Percentiles rank a stretch among this genome's conserved stretches.
These are phyloP conservation scores for Xylocampa areola DNA, from an alignment of 2,888 invertebrate genomes.

Conservation along the genomic window DNA sequence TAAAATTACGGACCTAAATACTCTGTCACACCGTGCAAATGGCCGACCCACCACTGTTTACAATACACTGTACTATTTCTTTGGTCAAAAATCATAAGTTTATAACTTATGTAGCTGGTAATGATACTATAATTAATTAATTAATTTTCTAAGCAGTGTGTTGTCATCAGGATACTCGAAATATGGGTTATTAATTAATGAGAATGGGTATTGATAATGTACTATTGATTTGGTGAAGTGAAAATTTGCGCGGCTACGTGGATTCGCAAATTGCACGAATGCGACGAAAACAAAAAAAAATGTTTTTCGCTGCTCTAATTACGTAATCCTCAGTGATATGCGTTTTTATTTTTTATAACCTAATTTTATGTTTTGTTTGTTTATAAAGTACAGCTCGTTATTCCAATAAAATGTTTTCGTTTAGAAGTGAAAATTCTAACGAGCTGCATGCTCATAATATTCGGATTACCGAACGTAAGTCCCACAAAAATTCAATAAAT, in stretches of 20 bases:
- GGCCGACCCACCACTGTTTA: slow-evolving; percentile 92
- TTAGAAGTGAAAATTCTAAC: slow-evolving; percentile 74
- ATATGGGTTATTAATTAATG: slow-evolving; percentile 57
- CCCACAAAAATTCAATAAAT: neutral
- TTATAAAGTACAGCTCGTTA: neutral
- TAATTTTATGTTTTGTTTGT: slow-evolving; percentile 14
- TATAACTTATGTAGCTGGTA: slow-evolving; percentile 62
- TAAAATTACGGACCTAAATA: slow-evolving; percentile 89
- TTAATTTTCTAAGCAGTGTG: slow-evolving; percentile 64
- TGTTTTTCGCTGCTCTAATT: slow-evolving; percentile 37
- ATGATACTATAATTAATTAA: slow-evolving; percentile 70
- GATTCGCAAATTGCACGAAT: slow-evolving; percentile 62
- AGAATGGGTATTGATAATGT: slow-evolving; percentile 71
- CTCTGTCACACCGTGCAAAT: slow-evolving; percentile 92
- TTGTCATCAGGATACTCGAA: slow-evolving; percentile 37
- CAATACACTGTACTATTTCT: slow-evolving; percentile 84
- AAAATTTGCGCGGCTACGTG: slow-evolving; percentile 74
- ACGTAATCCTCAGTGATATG: slow-evolving; percentile 39
- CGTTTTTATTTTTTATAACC: slow-evolving; percentile 11
- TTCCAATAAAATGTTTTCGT: slow-evolving; percentile 73
- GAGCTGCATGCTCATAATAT: slow-evolving; percentile 77
- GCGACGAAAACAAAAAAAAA: slow-evolving; percentile 49
- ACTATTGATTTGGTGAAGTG: slow-evolving; percentile 40
- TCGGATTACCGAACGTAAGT: slow-evolving; percentile 75
- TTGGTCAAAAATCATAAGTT: slow-evolving; percentile 64